Conservation (phyloP, 2,797 vertebrate species). For the Danio jaintianensis region DNA sequence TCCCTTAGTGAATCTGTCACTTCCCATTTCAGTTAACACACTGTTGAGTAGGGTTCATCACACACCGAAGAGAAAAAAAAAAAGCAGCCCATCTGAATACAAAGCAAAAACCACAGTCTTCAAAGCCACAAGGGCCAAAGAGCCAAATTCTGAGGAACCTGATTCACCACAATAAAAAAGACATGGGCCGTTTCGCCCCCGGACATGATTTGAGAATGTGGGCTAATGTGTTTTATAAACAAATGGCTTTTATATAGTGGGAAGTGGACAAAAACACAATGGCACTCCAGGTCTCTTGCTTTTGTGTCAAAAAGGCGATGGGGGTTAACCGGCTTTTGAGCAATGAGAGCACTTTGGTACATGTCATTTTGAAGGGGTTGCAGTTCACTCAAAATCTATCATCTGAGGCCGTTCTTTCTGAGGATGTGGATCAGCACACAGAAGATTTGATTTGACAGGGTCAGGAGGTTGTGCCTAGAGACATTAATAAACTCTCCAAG, state of each 20-base stretch:
- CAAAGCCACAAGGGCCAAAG: slow-evolving; percentile 5
- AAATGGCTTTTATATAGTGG: slow-evolving; percentile 59
- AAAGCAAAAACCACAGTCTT: slow-evolving; percentile 59
- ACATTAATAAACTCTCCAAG: slow-evolving; percentile 65
- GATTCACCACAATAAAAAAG: slow-evolving; percentile 34
- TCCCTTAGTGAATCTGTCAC: slow-evolving; percentile 87
- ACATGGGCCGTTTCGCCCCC: slow-evolving; percentile 47
- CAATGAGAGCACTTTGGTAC: slow-evolving; percentile 56
- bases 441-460: slow-evolving; percentile 71
- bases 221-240: slow-evolving; percentile 63
- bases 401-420: slow-evolving; percentile 57
- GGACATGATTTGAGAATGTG: slow-evolving; percentile 54
- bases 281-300: slow-evolving; percentile 51
- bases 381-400: slow-evolving; percentile 66
- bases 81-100: slow-evolving; percentile 65
- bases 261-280: slow-evolving; percentile 44
- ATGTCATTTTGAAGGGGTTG: slow-evolving; percentile 65
- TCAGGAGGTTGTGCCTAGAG: slow-evolving; percentile 63
- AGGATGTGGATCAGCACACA: slow-evolving; percentile 63
- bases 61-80: slow-evolving; percentile 25
- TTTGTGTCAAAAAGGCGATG: slow-evolving; percentile 55
- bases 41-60: slow-evolving; percentile 76
- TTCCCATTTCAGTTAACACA: slow-evolving; percentile 87
- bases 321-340: slow-evolving; percentile 63
- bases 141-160: not conserved